phyloP scores from a whole-genome alignment of 2,797 vertebrate genomes.

The Microctenopoma lineatum region DNA sequence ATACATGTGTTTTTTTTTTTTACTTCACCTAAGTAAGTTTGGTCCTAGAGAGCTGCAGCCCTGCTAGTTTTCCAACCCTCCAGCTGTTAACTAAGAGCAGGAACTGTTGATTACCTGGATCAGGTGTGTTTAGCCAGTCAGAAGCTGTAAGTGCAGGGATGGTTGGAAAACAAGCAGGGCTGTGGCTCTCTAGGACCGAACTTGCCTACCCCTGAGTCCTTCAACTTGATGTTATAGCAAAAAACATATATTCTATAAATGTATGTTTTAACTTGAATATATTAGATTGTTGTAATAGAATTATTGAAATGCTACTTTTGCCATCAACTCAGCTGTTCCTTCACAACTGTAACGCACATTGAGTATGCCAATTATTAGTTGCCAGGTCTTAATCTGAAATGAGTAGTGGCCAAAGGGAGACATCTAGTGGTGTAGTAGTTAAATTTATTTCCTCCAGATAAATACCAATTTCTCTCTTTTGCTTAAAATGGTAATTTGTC shows the following conservation, averaged over 20 bases:
- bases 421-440: conserved; percentile 49
- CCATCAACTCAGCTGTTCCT: neutral
- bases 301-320: neutral
- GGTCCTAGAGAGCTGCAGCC: too few species aligned
- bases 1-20: too few species aligned
- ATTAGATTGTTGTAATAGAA: too few species aligned
- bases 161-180: too few species aligned
- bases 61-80: too few species aligned
- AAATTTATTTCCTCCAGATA: neutral
- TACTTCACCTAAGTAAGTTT: neutral
- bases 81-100: too few species aligned
- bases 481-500: neutral
- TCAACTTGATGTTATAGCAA: neutral
- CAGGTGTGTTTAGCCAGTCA: too few species aligned
- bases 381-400: neutral
- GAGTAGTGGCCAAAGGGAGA: conserved; percentile 19
- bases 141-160: too few species aligned
- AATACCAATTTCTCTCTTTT: neutral
- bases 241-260: neutral
- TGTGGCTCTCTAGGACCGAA: too few species aligned
- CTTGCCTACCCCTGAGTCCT: neutral
- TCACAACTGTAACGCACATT: too few species aligned
- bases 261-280: neutral
- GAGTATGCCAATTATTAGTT: neutral
- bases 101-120: too few species aligned